Evolutionary conservation across 2,113 vertebrate genomes (phyloP), one percentile per base, ranked within the genome.

Genomic region (Melanotaenia duboulayi): DNA sequence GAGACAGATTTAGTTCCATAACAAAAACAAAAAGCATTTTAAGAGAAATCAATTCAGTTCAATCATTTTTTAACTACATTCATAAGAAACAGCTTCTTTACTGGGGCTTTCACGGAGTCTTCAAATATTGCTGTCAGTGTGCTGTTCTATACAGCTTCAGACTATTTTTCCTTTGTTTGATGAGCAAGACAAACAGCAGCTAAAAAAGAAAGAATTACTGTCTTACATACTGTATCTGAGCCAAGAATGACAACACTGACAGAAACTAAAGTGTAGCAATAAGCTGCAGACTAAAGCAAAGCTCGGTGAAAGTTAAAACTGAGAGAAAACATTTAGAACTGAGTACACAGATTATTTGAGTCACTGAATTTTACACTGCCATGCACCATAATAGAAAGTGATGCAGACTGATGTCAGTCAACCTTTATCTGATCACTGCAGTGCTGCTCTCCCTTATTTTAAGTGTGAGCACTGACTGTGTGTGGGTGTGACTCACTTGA

Each of bases 401-500:
- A 71, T 24, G 32, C 52, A 25, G 58, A 55, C 19, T 9, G 13
- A 28, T 46, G 39, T 51, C 56, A 57, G 44, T 1, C 59, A 65
- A 56, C 60, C 14, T 28, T 60, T 5, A 25, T 22, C 0, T 64
- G 59, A 71, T 14, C 25, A 63, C 46, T 25, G 63, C 28, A 55
- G 39, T 11, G 4, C 1, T 35, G 46, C 32, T 17, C 44, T 57
- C 9, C 22, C 12, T 10, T 17, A 7, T 40, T 60, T 64, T 22
- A 50, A 6, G 25, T 40, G 32, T 51, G 13, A 22, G 63, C 63
- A 19, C 6, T 0, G 3, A 73, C 11, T 73, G 62, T 28, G 61
- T 57, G 58, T 22, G 66, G 19, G 40, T 20, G 22, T 2, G 72
- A 88, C 92, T 95, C 85, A 97, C 96, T 94, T 94, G 76, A 91